These are phyloP conservation scores for Drosophila ficusphila DNA, from an alignment of 1,140 invertebrate species.

Conservation along the genomic window DNA sequence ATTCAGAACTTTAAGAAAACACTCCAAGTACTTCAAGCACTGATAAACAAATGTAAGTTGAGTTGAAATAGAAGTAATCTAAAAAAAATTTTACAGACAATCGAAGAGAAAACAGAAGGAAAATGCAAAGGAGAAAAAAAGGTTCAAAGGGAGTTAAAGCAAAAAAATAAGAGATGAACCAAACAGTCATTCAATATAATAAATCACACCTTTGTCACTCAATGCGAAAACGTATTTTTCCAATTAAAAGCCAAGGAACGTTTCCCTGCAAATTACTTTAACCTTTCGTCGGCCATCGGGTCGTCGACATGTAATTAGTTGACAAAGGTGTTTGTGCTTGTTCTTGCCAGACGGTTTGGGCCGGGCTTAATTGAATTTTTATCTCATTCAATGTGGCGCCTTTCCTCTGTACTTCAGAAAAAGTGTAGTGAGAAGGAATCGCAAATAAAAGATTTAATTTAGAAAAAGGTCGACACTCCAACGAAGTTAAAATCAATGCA, in stretches of 20 bases:
- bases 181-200: slow-evolving; percentile 70
- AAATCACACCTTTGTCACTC: slow-evolving; percentile 79
- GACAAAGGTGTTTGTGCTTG: slow-evolving; percentile 63
- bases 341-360: slow-evolving; percentile 7
- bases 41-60: slow-evolving; percentile 44
- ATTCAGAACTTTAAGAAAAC: slow-evolving; percentile 1
- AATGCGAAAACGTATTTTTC: slow-evolving; percentile 55
- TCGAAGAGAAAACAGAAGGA: slow-evolving; percentile 39
- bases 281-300: slow-evolving; percentile 59
- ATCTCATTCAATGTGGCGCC: slow-evolving; percentile 47
- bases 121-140: slow-evolving; percentile 24
- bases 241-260: slow-evolving; percentile 67
- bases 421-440: not conserved
- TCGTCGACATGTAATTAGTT: slow-evolving; percentile 70
- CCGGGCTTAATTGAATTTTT: slow-evolving; percentile 74
- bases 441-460: not conserved
- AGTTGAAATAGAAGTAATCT: slow-evolving; percentile 2
- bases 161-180: slow-evolving; percentile 4
- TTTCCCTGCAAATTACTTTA: slow-evolving; percentile 54
- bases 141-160: not conserved
- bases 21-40: slow-evolving; percentile 9
- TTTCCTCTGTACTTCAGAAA: slow-evolving; percentile 5
- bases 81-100: slow-evolving; percentile 52
- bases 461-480: not conserved
- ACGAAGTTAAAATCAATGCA: not conserved